Conservation (phyloP, 1,140 invertebrate genomes). For the Euglossa dilemma region DNA sequence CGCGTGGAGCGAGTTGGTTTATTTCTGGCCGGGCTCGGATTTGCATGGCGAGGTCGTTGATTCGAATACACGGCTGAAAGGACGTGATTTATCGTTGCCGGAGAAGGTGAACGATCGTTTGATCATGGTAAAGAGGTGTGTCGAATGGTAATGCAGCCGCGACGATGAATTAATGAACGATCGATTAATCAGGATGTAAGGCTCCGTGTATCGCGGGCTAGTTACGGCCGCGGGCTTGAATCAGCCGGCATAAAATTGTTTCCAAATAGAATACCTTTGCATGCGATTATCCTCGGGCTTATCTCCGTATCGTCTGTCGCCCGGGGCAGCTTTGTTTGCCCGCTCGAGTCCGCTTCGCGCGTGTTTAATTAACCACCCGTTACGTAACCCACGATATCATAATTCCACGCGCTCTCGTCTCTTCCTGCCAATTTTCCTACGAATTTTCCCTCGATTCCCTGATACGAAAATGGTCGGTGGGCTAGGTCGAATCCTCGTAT, state of each 20-base stretch:
- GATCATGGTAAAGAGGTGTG: background rate
- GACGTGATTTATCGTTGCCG: background rate
- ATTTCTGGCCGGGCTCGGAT: background rate
- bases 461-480: too few relatives aligned
- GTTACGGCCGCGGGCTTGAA: too few relatives aligned
- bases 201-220: background rate
- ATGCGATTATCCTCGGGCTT: background rate
- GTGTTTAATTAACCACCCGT: too few relatives aligned
- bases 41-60: background rate
- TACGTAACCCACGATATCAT: too few relatives aligned
- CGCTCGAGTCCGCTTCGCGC: too few relatives aligned
- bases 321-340: too few relatives aligned
- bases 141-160: background rate
- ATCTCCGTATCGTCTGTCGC: rapidly evolving
- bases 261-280: background rate
- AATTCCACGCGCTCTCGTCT: too few relatives aligned
- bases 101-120: background rate
- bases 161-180: background rate
- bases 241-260: background rate
- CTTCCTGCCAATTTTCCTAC: too few relatives aligned
- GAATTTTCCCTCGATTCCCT: too few relatives aligned
- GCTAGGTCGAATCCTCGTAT: too few relatives aligned
- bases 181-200: background rate
- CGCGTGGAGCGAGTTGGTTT: background rate
- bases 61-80: background rate